Percentiles rank a stretch among this genome's conserved stretches.
These are phyloP conservation scores for Lomographa bimaculata DNA, from an alignment of 2,888 invertebrate species.

Conservation along the genomic window DNA sequence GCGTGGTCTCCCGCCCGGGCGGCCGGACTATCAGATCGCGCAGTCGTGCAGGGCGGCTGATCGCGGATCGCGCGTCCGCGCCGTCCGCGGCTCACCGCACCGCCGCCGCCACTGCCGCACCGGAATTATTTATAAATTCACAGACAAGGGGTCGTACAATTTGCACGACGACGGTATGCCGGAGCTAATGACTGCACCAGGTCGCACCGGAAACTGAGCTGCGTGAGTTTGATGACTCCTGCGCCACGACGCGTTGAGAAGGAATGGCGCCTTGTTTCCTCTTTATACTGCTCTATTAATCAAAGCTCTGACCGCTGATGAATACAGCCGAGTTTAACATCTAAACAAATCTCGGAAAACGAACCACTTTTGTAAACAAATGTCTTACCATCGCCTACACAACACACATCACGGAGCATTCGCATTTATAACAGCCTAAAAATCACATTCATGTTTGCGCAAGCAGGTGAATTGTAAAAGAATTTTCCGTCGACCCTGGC, in stretches of 20 bases:
- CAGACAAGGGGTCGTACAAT: slow-evolving; percentile 82
- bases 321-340: slow-evolving; percentile 4
- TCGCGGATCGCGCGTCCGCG: slow-evolving; percentile 79
- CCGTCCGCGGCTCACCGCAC: slow-evolving; percentile 79
- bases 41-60: slow-evolving; percentile 65
- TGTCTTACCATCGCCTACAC: slow-evolving; percentile 33
- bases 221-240: slow-evolving; percentile 31
- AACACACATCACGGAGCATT: slow-evolving; percentile 7
- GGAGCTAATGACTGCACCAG: slow-evolving; percentile 48
- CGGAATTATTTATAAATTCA: slow-evolving; percentile 82
- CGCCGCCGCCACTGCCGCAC: slow-evolving; percentile 80
- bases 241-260: not conserved
- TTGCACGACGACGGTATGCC: slow-evolving; percentile 74
- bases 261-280: not conserved
- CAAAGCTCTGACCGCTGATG: slow-evolving; percentile 1
- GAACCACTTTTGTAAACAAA: slow-evolving; percentile 16
- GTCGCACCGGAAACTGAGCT: slow-evolving; percentile 62
- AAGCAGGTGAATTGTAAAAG: slow-evolving; percentile 44
- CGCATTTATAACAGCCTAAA: slow-evolving; percentile 34
- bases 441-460: slow-evolving; percentile 42
- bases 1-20: slow-evolving; percentile 19
- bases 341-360: slow-evolving; percentile 9
- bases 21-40: slow-evolving; percentile 46
- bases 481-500: slow-evolving; percentile 58
- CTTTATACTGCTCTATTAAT: slow-evolving; percentile 10